Percentiles rank a stretch among this genome's conserved stretches.
These are phyloP conservation scores for Hybos culiciformis DNA, from an alignment of 2,888 invertebrate species.

Conservation along the genomic window DNA sequence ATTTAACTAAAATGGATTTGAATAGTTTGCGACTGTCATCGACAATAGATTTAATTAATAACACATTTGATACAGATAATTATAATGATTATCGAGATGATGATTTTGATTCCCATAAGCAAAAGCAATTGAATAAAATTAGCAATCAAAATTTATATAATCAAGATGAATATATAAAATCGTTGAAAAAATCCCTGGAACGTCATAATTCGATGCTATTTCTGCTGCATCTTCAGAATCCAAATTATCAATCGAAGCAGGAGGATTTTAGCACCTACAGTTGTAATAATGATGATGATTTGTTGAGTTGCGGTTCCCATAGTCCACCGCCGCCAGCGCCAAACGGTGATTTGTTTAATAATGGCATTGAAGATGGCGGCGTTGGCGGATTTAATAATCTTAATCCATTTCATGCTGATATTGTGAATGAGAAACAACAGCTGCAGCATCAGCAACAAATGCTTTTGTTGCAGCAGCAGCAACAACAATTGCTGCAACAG, in stretches of 20 bases:
- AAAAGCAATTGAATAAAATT: neutral
- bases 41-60: constrained; percentile 8
- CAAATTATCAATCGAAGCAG: constrained; percentile 24
- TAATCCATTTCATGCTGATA: constrained; percentile 1
- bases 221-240: constrained; percentile 32
- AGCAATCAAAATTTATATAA: constrained; percentile 21
- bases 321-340: constrained; percentile 76
- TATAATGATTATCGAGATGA: neutral
- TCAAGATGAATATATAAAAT: constrained; percentile 33
- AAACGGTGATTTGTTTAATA: constrained; percentile 40
- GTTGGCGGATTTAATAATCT: neutral
- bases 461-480: constrained; percentile 13
- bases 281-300: constrained; percentile 19
- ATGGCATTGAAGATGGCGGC: neutral
- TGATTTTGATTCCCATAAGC: constrained; percentile 1
- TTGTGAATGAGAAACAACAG: constrained; percentile 8
- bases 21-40: constrained; percentile 3
- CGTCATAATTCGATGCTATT: constrained; percentile 35
- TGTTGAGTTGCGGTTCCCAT: constrained; percentile 37
- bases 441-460: constrained; percentile 7
- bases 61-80: neutral
- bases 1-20: constrained; percentile 10
- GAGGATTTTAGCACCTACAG: constrained; percentile 17
- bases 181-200: constrained; percentile 29
- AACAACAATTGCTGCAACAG: constrained; percentile 14